A percentile compares a stretch with the other conserved stretches of the same genome.
These are phyloP conservation scores for Lagopus leucura DNA, from an alignment of 2,113 vertebrate species.

Conservation along the genomic window DNA sequence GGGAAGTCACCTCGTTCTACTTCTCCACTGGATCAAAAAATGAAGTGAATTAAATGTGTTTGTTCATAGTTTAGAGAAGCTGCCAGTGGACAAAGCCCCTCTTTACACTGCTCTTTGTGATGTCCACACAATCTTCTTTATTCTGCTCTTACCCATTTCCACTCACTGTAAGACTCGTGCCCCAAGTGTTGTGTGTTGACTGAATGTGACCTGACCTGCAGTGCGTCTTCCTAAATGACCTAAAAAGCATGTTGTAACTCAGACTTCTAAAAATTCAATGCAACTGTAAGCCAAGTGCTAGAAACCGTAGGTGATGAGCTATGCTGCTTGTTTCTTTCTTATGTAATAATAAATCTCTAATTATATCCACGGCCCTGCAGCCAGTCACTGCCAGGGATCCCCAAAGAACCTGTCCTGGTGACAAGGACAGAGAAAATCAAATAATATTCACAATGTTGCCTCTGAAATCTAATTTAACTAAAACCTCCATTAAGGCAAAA, in stretches of 20 bases:
- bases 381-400: neutral
- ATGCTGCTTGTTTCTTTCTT: neutral
- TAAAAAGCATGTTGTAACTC: neutral
- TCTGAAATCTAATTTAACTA: constrained; percentile 2
- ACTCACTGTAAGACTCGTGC: too few species aligned
- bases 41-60: neutral
- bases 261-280: neutral
- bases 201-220: neutral
- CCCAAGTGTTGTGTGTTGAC: neutral
- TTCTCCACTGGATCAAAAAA: neutral
- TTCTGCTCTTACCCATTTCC: neutral
- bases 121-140: neutral
- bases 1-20: neutral
- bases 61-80: neutral
- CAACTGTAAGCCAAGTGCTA: neutral
- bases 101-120: neutral
- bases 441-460: neutral
- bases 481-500: constrained; percentile 7
- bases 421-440: neutral
- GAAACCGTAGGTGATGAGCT: neutral
- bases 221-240: neutral
- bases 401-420: neutral
- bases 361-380: neutral
- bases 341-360: neutral
- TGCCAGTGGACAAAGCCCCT: neutral